Percentiles rank a stretch among this genome's conserved stretches.
phyloP scores from a whole-genome alignment of 2,888 invertebrate species.

The Nemurella pictetii region DNA sequence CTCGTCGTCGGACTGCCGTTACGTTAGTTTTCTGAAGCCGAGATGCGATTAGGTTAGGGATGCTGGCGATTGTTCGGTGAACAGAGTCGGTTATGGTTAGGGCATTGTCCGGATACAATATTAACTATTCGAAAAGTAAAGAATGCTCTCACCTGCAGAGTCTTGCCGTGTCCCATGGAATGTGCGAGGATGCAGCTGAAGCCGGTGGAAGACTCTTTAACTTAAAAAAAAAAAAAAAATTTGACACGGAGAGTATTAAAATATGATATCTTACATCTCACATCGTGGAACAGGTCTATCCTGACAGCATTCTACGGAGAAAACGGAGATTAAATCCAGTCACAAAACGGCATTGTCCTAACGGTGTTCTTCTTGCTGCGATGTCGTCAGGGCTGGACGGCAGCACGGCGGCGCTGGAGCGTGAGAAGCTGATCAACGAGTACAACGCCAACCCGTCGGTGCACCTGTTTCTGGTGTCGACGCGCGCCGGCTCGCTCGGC shows the following conservation, averaged over 20 bases:
- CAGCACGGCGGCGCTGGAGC: conserved; percentile 88
- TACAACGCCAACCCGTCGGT: conserved; percentile 89
- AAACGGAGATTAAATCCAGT: too few relatives aligned
- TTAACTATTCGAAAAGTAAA: too few relatives aligned
- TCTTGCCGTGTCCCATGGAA: conserved; percentile 99
- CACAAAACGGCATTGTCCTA: too few relatives aligned
- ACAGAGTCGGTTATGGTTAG: too few relatives aligned
- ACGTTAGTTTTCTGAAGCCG: too few relatives aligned
- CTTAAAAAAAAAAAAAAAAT: too few relatives aligned
- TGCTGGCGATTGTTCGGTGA: too few relatives aligned
- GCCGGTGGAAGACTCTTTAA: conserved; percentile 80
- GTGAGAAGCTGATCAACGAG: conserved; percentile 94
- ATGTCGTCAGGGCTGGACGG: conserved; percentile 80
- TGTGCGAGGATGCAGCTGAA: conserved; percentile 98
- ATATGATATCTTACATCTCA: conserved; percentile 33
- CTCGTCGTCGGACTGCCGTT: not conserved
- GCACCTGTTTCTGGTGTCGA: conserved; percentile 92
- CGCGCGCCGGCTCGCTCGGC: conserved; percentile 93
- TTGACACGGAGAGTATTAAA: too few relatives aligned
- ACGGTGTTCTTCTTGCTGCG: too few relatives aligned
- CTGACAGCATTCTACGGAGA: too few relatives aligned
- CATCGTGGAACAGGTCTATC: not conserved
- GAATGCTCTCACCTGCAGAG: conserved; percentile 73
- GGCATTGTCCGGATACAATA: too few relatives aligned
- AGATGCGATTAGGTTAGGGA: too few relatives aligned